Conservation (phyloP, 1,140 invertebrate species). For the Euura lappo region DNA sequence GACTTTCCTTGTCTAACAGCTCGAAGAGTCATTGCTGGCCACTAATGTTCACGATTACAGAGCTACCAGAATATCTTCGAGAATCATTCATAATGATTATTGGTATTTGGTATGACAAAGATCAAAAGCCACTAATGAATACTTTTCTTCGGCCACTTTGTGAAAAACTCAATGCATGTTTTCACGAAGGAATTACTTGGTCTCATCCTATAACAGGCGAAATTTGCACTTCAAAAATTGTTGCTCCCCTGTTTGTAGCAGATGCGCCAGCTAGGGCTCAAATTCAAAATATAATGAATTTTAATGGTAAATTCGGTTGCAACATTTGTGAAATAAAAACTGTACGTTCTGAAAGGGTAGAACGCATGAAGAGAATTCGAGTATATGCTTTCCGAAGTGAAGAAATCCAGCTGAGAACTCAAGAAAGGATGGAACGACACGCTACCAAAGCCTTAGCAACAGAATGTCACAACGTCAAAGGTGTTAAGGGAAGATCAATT, state of each 20-base stretch:
- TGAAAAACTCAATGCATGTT: conserved; percentile 18
- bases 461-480: conserved; percentile 19
- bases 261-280: conserved; percentile 35
- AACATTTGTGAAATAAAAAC: conserved; percentile 34
- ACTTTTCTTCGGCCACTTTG: conserved; percentile 24
- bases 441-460: conserved; percentile 8
- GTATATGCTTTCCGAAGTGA: conserved; percentile 13
- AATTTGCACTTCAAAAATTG: conserved; percentile 22
- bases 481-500: conserved; percentile 25
- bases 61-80: conserved; percentile 25
- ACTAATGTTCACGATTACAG: conserved; percentile 28
- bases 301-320: conserved; percentile 27
- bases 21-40: conserved; percentile 29
- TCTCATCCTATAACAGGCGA: conserved; percentile 21
- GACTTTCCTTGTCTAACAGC: conserved; percentile 23
- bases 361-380: neutral
- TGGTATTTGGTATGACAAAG: conserved; percentile 25
- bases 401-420: conserved; percentile 10
- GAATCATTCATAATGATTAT: conserved; percentile 17
- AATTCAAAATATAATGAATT: conserved; percentile 27
- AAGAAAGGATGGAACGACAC: conserved; percentile 17
- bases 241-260: conserved; percentile 28
- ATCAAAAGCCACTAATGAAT: conserved; percentile 25
- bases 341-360: conserved; percentile 18
- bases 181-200: conserved; percentile 16